phyloP scores from a whole-genome alignment of 1,140 invertebrate genomes.

The Trichonephila inaurata region DNA sequence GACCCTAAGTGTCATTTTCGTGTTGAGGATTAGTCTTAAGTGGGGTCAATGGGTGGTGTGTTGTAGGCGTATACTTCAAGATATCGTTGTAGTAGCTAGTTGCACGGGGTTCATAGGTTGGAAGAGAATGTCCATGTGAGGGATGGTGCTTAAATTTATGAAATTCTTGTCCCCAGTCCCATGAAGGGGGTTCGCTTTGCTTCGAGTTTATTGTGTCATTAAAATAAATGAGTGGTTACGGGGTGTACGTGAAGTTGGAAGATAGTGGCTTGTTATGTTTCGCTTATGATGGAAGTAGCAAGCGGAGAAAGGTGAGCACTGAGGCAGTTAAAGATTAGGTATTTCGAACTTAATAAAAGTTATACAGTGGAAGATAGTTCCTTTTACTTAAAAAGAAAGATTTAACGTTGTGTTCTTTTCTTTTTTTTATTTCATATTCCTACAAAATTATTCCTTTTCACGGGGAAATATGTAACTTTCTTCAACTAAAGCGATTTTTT shows the following conservation, averaged over 20 bases:
- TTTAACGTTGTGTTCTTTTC: no score
- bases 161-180: background rate
- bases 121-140: background rate
- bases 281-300: background rate
- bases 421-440: no score
- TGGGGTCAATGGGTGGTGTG: background rate
- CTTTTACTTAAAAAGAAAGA: no score
- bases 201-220: background rate
- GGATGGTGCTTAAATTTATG: background rate
- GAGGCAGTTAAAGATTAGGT: no score
- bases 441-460: no score
- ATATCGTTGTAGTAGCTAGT: background rate
- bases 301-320: no score
- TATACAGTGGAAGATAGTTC: no score
- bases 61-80: background rate
- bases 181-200: background rate
- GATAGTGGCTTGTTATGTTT: background rate
- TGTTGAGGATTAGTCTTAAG: conserved; percentile 34
- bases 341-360: no score
- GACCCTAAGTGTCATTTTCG: conserved; percentile 40
- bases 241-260: background rate
- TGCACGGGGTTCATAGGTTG: background rate
- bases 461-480: no score
- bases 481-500: no score
- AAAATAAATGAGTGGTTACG: background rate